A percentile compares a stretch with the other conserved stretches of the same genome.
These are phyloP conservation scores for Lasioglossum figueresi DNA, from an alignment of 2,888 invertebrate species.

Conservation along the genomic window DNA sequence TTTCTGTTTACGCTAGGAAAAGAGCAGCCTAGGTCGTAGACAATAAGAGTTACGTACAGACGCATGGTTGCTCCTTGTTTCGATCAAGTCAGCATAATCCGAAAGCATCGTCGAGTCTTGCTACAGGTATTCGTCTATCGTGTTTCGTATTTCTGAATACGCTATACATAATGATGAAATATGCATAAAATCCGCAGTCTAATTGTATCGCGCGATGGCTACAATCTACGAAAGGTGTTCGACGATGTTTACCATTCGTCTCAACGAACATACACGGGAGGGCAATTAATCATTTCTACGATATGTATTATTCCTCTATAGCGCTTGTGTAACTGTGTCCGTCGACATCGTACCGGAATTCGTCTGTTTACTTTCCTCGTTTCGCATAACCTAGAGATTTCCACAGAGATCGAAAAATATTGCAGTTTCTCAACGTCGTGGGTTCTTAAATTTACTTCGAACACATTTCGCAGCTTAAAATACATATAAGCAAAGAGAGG, in stretches of 20 bases:
- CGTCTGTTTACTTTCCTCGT: slow-evolving; percentile 41
- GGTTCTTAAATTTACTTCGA: slow-evolving; percentile 31
- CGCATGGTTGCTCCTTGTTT: background rate
- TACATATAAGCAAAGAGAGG: slow-evolving; percentile 9
- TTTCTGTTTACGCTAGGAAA: no score
- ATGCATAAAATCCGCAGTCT: background rate
- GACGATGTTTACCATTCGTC: slow-evolving; percentile 13
- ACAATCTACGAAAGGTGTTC: slow-evolving; percentile 53
- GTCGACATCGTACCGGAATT: slow-evolving; percentile 32
- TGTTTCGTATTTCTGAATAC: background rate
- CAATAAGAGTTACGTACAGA: background rate
- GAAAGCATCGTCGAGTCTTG: background rate
- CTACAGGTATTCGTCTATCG: background rate
- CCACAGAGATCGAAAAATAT: slow-evolving; percentile 30
- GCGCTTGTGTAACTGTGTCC: background rate
- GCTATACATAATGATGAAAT: background rate
- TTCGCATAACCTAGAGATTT: slow-evolving; percentile 15
- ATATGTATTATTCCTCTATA: slow-evolving; percentile 31
- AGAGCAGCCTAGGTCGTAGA: background rate
- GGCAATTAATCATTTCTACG: background rate
- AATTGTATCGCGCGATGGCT: slow-evolving; percentile 14
- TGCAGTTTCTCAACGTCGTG: background rate
- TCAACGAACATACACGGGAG: background rate
- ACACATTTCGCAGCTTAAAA: slow-evolving; percentile 47
- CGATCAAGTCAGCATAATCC: background rate